Conservation (phyloP, 2,797 vertebrate genomes). For the Chrosomus eos region DNA sequence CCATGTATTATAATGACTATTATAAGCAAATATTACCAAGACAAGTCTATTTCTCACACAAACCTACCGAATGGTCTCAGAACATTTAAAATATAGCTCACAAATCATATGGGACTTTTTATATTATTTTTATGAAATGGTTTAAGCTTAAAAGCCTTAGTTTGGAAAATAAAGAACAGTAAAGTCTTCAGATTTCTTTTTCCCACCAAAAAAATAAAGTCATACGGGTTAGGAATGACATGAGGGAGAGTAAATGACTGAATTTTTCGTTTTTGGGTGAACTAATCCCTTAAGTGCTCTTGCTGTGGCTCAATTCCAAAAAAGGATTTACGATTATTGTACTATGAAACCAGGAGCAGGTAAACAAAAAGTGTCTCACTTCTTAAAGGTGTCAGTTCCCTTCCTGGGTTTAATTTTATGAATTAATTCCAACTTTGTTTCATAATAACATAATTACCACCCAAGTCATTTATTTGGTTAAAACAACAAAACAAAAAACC, state of each 20-base stretch:
- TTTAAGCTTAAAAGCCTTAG: neutral
- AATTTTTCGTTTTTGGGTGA: slow-evolving; percentile 3
- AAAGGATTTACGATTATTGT: slow-evolving; percentile 16
- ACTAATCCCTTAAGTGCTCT: slow-evolving; percentile 22
- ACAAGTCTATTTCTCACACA: neutral
- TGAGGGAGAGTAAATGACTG: neutral
- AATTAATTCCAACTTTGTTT: slow-evolving; percentile 1
- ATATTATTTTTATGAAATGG: neutral
- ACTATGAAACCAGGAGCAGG: slow-evolving; percentile 26
- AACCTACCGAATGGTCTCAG: neutral
- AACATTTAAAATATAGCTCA: neutral
- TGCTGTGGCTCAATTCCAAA: slow-evolving; percentile 14
- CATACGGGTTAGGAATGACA: neutral
- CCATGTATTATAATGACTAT: no score
- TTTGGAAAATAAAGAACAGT: neutral
- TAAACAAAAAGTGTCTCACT: slow-evolving; percentile 9
- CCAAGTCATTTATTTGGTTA: neutral
- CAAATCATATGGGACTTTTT: neutral
- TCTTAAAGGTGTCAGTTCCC: neutral
- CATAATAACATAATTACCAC: slow-evolving; percentile 12
- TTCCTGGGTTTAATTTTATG: neutral
- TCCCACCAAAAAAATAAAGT: neutral
- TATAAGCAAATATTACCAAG: neutral
- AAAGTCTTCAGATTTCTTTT: neutral
- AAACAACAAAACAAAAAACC: slow-evolving; percentile 19